Conservation (phyloP, 2,113 vertebrate species). For the Notarius quadriscutis region DNA sequence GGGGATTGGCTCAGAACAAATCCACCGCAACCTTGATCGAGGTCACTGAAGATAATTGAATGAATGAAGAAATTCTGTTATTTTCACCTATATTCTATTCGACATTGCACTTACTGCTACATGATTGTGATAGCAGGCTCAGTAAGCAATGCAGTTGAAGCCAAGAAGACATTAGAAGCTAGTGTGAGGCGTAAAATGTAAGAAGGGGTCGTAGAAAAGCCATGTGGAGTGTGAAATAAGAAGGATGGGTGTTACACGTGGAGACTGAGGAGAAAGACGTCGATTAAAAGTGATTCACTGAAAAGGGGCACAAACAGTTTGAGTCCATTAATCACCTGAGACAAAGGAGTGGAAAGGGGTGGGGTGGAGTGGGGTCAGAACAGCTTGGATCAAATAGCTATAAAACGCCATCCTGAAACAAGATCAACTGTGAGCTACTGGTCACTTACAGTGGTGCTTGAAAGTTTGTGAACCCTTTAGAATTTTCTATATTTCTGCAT, state of each 20-base stretch:
- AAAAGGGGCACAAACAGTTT: conserved; percentile 37
- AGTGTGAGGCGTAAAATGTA: too few relatives aligned
- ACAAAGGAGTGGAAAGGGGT: not conserved
- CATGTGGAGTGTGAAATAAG: conserved; percentile 9
- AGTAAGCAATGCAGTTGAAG: not conserved
- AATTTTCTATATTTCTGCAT: too few relatives aligned
- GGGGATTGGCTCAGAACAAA: not conserved
- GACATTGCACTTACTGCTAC: too few relatives aligned
- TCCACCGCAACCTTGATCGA: not conserved
- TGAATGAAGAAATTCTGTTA: not conserved
- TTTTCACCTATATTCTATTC: not conserved
- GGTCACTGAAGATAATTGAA: not conserved
- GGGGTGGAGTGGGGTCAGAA: conserved; percentile 18
- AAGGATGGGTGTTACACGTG: conserved; percentile 5
- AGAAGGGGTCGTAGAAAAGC: not conserved
- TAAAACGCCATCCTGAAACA: not conserved
- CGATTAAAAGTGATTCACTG: conserved; percentile 49
- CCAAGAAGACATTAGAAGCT: not conserved
- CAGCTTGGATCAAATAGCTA: not conserved
- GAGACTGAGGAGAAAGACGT: not conserved
- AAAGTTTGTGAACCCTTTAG: too few relatives aligned
- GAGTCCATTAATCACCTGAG: conserved; percentile 38
- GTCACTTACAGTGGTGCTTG: too few relatives aligned
- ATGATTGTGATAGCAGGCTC: not conserved
- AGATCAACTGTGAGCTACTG: too few relatives aligned